Conservation (phyloP, 2,888 invertebrate species). For the Heliconius erato region DNA sequence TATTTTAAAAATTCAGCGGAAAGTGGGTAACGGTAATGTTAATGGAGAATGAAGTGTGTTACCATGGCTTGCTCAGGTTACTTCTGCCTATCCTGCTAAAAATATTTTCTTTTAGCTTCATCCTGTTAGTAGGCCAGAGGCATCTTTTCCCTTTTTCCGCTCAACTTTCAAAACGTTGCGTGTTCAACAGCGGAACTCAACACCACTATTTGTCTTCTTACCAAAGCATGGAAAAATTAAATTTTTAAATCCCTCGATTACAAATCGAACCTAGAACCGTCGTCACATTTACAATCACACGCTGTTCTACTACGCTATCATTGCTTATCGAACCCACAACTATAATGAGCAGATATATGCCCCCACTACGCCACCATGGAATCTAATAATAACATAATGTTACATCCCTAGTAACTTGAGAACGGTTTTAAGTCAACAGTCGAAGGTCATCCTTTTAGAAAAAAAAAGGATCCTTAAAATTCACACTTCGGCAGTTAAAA, state of each 20-base stretch:
- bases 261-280: not conserved
- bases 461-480: not conserved
- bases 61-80: too few species aligned
- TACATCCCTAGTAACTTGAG: not conserved
- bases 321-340: not conserved
- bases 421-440: conserved; percentile 1
- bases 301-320: too few species aligned
- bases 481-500: conserved; percentile 13
- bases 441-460: conserved; percentile 18
- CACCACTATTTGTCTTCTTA: not conserved
- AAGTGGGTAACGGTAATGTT: too few species aligned
- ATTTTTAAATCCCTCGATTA: not conserved
- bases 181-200: too few species aligned
- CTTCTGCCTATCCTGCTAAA: too few species aligned
- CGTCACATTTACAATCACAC: not conserved
- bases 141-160: too few species aligned
- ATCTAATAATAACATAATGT: not conserved
- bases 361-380: too few species aligned
- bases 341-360: not conserved
- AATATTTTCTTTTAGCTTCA: too few species aligned
- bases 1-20: too few species aligned
- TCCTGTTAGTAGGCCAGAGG: too few species aligned
- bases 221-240: not conserved
- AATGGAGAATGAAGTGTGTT: too few species aligned
- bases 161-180: too few species aligned